phyloP scores from a whole-genome alignment of 1,140 invertebrate species.

The Pomacea maculata region DNA sequence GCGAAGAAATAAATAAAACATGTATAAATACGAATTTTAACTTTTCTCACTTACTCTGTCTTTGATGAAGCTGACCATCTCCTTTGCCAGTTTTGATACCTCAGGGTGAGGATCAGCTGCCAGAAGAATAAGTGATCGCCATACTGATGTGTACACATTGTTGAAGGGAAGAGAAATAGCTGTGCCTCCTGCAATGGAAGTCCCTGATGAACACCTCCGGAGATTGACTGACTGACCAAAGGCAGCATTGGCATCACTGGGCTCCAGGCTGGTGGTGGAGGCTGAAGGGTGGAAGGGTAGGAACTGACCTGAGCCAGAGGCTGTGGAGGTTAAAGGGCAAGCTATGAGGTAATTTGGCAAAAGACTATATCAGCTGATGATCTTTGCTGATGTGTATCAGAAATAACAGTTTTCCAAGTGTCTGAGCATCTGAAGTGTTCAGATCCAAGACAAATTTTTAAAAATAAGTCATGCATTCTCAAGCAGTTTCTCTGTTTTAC shows the following conservation, averaged over 20 bases:
- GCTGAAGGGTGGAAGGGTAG: slow-evolving; percentile 26
- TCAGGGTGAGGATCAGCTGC: slow-evolving; percentile 86
- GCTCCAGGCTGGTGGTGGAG: slow-evolving; percentile 13
- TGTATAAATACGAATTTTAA: neutral
- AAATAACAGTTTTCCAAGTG: no score
- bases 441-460: no score
- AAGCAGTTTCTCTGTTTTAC: no score
- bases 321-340: slow-evolving; percentile 17
- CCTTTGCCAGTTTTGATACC: slow-evolving; percentile 79
- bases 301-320: slow-evolving; percentile 25
- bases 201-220: slow-evolving; percentile 50
- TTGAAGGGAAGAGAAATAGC: slow-evolving; percentile 37
- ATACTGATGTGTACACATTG: slow-evolving; percentile 84
- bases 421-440: no score
- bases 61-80: slow-evolving; percentile 80
- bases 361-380: no score
- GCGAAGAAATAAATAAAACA: neutral
- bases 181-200: slow-evolving; percentile 34
- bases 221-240: slow-evolving; percentile 30
- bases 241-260: slow-evolving; percentile 1
- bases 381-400: no score
- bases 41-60: slow-evolving; percentile 72
- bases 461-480: no score
- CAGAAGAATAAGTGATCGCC: slow-evolving; percentile 79
- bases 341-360: no score